Evolutionary conservation across 2,113 vertebrate species (phyloP).

Genomic region (Callipepla squamata): DNA sequence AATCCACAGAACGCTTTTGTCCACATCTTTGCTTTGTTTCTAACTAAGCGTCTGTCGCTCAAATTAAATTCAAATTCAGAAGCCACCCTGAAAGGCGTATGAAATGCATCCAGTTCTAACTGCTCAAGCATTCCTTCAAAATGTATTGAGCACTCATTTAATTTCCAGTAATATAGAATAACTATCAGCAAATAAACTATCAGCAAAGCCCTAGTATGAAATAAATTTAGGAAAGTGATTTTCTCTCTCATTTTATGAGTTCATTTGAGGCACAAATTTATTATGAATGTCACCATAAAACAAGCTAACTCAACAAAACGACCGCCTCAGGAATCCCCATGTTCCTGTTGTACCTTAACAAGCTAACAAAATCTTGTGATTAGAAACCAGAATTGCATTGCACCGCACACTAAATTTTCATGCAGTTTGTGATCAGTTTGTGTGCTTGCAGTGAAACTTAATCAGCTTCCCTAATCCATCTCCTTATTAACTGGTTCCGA

Average conservation of each 20-base stretch:
- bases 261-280: slow-evolving; percentile 39
- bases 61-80: not conserved
- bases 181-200: not conserved
- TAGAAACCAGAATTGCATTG: not conserved
- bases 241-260: not conserved
- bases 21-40: not conserved
- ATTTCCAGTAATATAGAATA: slow-evolving; percentile 19
- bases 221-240: slow-evolving; percentile 35
- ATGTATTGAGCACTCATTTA: slow-evolving; percentile 1
- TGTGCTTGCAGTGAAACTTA: not conserved
- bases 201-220: slow-evolving; percentile 17
- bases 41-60: accelerated
- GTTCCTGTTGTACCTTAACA: not conserved
- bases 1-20: not conserved
- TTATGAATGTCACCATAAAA: slow-evolving; percentile 26
- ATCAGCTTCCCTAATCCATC: not conserved
- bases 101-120: not conserved
- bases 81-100: not conserved
- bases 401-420: not conserved
- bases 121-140: not conserved
- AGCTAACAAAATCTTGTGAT: not conserved
- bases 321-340: not conserved
- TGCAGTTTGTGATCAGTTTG: not conserved
- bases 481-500: not conserved
- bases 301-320: not conserved